Conservation (phyloP, 2,797 vertebrate genomes). For the Glossophaga mutica region DNA sequence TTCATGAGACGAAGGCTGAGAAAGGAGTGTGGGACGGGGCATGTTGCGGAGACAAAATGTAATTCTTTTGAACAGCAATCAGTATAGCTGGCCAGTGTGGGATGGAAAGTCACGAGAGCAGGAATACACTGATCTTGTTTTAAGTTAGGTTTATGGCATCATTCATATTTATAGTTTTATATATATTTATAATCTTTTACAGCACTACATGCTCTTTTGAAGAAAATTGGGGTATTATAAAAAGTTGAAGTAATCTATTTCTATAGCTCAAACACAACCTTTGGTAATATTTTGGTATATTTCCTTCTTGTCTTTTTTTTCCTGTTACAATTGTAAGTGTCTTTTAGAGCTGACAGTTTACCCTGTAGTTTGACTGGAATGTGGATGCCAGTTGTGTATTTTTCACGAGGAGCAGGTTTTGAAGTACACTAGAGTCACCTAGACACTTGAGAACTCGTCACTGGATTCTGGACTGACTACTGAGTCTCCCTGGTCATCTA, state of each 20-base stretch:
- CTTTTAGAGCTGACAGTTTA: not conserved
- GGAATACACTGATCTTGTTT: not conserved
- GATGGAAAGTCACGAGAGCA: not conserved
- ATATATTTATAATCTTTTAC: not conserved
- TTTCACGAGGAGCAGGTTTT: not conserved
- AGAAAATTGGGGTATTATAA: not conserved
- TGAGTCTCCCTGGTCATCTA: not conserved
- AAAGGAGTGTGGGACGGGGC: not conserved
- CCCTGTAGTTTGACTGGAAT: not conserved
- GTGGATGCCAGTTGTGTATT: not conserved
- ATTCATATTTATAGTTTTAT: not conserved
- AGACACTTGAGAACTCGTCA: not conserved
- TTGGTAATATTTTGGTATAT: not conserved
- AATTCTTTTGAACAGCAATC: not conserved
- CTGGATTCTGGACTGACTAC: slow-evolving; percentile 17
- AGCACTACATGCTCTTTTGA: not conserved
- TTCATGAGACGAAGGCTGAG: not conserved
- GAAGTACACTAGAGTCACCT: not conserved
- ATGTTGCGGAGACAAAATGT: not conserved
- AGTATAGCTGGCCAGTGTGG: not conserved
- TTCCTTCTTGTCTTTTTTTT: not conserved
- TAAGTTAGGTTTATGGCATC: not conserved
- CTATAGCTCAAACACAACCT: not conserved
- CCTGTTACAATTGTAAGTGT: not conserved
- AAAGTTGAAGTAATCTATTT: not conserved